Percentiles rank a stretch among this genome's conserved stretches.
Conservation (phyloP, 2,888 invertebrate species). For the Nemapogon koenigi region DNA sequence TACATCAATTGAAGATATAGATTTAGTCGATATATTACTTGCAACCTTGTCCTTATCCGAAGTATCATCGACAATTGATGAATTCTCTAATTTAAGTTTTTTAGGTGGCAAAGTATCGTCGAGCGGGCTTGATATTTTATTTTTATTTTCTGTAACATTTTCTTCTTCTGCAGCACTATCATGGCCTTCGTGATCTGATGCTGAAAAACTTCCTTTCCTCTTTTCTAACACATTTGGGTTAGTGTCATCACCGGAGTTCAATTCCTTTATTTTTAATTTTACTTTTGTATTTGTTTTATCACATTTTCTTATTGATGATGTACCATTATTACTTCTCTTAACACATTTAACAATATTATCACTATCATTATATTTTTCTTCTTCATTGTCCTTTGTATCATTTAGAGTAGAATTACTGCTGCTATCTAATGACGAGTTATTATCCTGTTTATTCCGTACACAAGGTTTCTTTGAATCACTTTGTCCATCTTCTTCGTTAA, state of each 20-base stretch:
- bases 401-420: slow-evolving; percentile 32
- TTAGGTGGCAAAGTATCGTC: slow-evolving; percentile 46
- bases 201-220: slow-evolving; percentile 52
- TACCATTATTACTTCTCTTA: slow-evolving; percentile 37
- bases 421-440: slow-evolving; percentile 27
- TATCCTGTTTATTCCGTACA: slow-evolving; percentile 33
- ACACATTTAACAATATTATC: slow-evolving; percentile 35
- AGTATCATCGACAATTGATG: slow-evolving; percentile 4
- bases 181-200: slow-evolving; percentile 40
- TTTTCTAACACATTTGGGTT: slow-evolving; percentile 52
- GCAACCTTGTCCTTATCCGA: not conserved
- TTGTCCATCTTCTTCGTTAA: slow-evolving; percentile 36
- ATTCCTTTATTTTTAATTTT: slow-evolving; percentile 33
- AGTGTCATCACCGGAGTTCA: slow-evolving; percentile 26
- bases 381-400: slow-evolving; percentile 16
- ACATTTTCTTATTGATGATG: slow-evolving; percentile 17
- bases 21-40: not conserved
- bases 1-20: slow-evolving; percentile 2
- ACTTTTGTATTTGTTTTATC: slow-evolving; percentile 20
- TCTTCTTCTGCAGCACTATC: slow-evolving; percentile 20
- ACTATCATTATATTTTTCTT: slow-evolving; percentile 17
- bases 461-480: slow-evolving; percentile 50
- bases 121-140: slow-evolving; percentile 34
- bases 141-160: slow-evolving; percentile 3
- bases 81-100: slow-evolving; percentile 45